Evolutionary conservation across 2,888 invertebrate species (phyloP).

Genomic region (Elmis aenea): DNA sequence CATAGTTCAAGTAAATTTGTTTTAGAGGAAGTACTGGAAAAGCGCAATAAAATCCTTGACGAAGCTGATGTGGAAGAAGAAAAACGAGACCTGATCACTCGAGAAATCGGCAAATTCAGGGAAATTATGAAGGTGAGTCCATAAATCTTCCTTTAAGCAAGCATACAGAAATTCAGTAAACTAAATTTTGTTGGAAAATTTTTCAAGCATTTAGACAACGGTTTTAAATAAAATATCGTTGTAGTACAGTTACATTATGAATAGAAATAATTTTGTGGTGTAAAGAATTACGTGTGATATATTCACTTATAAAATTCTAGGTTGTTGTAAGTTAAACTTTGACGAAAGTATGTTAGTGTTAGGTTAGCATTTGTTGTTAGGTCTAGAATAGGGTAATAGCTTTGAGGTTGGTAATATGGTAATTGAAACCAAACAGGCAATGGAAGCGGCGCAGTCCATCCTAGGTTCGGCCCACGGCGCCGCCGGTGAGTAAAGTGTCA

Average conservation of each 20-base stretch:
- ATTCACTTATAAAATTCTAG: too few relatives aligned
- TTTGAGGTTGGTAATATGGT: conserved; percentile 47
- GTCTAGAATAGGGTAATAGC: conserved; percentile 31
- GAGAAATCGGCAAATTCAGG: conserved; percentile 96
- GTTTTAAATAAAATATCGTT: too few relatives aligned
- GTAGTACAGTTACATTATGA: too few relatives aligned
- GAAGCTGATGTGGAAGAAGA: conserved; percentile 93
- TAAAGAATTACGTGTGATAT: too few relatives aligned
- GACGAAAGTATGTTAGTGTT: too few relatives aligned
- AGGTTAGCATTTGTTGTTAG: neutral
- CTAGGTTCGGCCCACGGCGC: conserved; percentile 47
- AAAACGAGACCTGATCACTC: conserved; percentile 90
- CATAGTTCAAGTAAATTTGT: too few relatives aligned
- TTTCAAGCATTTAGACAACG: too few relatives aligned
- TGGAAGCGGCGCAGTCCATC: conserved; percentile 47
- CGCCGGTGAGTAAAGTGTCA: conserved; percentile 46
- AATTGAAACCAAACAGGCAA: conserved; percentile 49
- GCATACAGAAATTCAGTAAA: too few relatives aligned
- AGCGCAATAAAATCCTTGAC: conserved; percentile 64
- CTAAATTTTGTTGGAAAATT: too few relatives aligned
- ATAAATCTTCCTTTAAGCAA: too few relatives aligned
- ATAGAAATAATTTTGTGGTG: too few relatives aligned
- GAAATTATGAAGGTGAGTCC: conserved; percentile 92
- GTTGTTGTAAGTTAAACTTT: too few relatives aligned
- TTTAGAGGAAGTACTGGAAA: conserved; percentile 62